Base-by-base conservation (phyloP, 2,888 invertebrate species). In the Drosophila neotestacea region DNA sequence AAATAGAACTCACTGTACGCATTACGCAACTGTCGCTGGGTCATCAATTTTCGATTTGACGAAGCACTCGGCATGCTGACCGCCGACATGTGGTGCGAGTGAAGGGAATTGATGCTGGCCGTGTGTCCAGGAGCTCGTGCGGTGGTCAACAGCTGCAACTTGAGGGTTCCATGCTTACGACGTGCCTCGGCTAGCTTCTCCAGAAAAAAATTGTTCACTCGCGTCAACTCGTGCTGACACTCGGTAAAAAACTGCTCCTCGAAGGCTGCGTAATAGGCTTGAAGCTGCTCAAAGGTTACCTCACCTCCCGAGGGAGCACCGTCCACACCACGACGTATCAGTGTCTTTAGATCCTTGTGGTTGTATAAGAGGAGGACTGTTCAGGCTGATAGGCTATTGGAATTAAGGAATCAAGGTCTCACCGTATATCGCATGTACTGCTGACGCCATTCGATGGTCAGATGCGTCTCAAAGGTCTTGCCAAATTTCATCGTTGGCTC, bases 371-470 rank as follows among this genome's bases (percentile, higher is more conserved):
- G 32, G 32, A 32, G 32, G 2, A 32, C 32, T 6, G 32, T 6
- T 32, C 9, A 2, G 6, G 30, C 6, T 30, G 32, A 6, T 32
- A 32, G 5, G 4, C 32, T 4, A 32, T 32, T 32, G 32, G 7
- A 22, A 22, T 22, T 22, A 22, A 22, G 22, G 22, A 22, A 22
- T 22, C 22, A 22, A 22, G 22, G 3, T 9, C 80, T 80, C 46
- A 90, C 97, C 95, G 96, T 96, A 93, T 97, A 97, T 88, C 95
- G 95, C 81, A 97, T 96, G 90, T 96, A 99, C 93, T 99, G 99
- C 93, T 98, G 98, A 71, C 99, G 95, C 99, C 99, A 99, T 94
- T 99, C 99, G n/a, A 99, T 98, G 74, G 99, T 99, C 87, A 99
- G 97, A 92, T 99, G 99, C 58, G 98, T 97, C 73, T 97, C 95